These are phyloP conservation scores for Darevskia mixta DNA, from an alignment of 2,797 vertebrate genomes.

Conservation along the genomic window DNA sequence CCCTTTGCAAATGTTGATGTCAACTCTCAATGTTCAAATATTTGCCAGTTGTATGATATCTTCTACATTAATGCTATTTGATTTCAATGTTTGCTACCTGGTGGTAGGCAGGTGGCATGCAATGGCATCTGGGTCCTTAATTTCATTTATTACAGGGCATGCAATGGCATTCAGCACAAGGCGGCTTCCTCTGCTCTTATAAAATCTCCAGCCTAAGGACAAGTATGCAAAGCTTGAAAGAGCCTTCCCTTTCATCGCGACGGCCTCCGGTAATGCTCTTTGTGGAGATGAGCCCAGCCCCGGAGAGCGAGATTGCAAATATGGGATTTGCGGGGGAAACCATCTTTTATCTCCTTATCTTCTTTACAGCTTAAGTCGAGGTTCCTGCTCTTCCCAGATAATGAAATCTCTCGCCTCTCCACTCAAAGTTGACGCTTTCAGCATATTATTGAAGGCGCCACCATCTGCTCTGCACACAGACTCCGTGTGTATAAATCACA, in stretches of 20 bases:
- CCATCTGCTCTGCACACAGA: conserved; percentile 56
- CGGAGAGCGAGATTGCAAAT: neutral
- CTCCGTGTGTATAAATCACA: neutral
- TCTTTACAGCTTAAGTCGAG: conserved; percentile 48
- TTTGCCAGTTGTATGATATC: neutral
- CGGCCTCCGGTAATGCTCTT: neutral
- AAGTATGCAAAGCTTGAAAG: neutral
- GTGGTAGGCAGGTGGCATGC: too few species aligned
- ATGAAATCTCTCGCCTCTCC: conserved; percentile 38
- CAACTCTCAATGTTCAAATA: neutral
- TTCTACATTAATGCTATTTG: neutral
- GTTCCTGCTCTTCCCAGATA: conserved; percentile 51
- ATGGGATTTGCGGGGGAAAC: conserved; percentile 31
- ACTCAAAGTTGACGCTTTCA: conserved; percentile 22
- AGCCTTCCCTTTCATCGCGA: neutral
- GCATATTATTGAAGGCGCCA: conserved; percentile 41
- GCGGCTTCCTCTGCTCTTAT: too few species aligned
- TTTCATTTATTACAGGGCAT: too few species aligned
- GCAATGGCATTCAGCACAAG: too few species aligned
- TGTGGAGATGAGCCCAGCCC: neutral
- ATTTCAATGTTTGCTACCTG: neutral
- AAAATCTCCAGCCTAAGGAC: too few species aligned
- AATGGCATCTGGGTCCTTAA: too few species aligned
- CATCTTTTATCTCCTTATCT: conserved; percentile 58
- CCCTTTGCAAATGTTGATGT: neutral